Evolutionary conservation across 2,888 invertebrate genomes (phyloP), one percentile per base, ranked within the genome.

Genomic region (Endotricha flammealis): DNA sequence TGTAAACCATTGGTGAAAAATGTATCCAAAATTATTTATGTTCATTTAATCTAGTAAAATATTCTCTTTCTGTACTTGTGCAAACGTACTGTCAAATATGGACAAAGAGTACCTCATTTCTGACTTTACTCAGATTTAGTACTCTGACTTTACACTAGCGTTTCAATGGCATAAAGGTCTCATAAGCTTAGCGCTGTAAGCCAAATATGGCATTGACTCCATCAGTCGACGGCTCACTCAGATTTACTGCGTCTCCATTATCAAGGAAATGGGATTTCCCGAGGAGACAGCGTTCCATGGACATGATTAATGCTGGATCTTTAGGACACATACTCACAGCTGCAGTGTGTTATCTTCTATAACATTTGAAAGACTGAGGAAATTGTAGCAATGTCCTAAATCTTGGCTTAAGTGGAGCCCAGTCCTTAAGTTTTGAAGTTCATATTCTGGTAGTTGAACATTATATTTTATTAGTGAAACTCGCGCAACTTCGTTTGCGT

Each of bases 151-250:
- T n/a, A n/a, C n/a, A n/a, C n/a, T n/a, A n/a, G n/a, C n/a, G 6
- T 16, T 4, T 16, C 6, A 20, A n/a, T 20, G n/a, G 20, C 2
- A 4, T 8, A 16, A 33, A 12, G 17, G 25, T 14, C 25, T 24
- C 25, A 33, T 25, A 11, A 27, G 32, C 32, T 33, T 33, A 33
- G 12, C 25, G 16, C 25, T 11, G 32, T 33, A 33, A 25, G 32
- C 25, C 25, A 25, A 25, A 27, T 25, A 25, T 33, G 25, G 32
- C 25, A 27, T 33, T 8, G 27, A 33, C 25, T 20, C 32, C 32
- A 33, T 33, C 32, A 33, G 17, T 17, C 29, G 31, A 4, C 32
- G 25, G n/a, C 24, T 9, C 25, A 25, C 14, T 25, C 32, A 33
- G 32, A 25, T 33, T 25, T 33, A 11, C 32, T 17, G n/a, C 27